These are phyloP conservation scores for Pachypanchax playfairii DNA, from an alignment of 2,113 vertebrate genomes.

Conservation along the genomic window DNA sequence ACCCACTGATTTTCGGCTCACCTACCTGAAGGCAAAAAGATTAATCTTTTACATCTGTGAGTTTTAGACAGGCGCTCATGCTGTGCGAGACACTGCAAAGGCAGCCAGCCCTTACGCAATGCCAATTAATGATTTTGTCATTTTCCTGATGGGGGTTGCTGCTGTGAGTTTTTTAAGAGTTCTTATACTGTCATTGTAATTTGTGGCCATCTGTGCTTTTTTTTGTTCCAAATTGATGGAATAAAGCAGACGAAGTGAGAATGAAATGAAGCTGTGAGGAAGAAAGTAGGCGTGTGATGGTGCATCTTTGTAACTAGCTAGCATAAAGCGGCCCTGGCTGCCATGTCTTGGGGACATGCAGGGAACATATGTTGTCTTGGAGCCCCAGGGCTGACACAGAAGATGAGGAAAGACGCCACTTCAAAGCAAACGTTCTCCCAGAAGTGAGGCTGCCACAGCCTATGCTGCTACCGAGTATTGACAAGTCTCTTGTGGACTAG, in stretches of 20 bases:
- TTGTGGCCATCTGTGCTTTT: conserved; percentile 90
- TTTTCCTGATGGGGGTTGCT: conserved; percentile 82
- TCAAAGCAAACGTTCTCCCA: conserved; percentile 97
- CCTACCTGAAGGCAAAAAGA: conserved; percentile 83
- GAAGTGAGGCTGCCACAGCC: conserved; percentile 93
- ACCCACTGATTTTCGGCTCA: conserved; percentile 80
- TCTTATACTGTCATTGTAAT: conserved; percentile 87
- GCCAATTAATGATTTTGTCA: conserved; percentile 96
- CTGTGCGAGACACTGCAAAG: conserved; percentile 85
- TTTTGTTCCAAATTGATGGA: too few species aligned
- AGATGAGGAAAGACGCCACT: conserved; percentile 97
- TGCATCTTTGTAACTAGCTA: conserved; percentile 79
- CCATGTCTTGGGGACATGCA: conserved; percentile 93
- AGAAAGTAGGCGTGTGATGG: conserved; percentile 85
- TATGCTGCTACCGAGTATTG: conserved; percentile 90
- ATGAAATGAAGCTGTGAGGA: too few species aligned
- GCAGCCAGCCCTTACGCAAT: conserved; percentile 83
- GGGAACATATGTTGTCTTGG: conserved; percentile 98
- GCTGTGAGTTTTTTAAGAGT: conserved; percentile 83
- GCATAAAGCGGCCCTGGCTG: conserved; percentile 80
- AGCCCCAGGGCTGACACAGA: conserved; percentile 96
- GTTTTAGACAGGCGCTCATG: conserved; percentile 83
- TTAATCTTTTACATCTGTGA: conserved; percentile 87
- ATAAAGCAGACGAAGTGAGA: conserved; percentile 53
- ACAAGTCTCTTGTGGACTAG: conserved; percentile 92